These are phyloP conservation scores for Myrmophylax atrothorax DNA, from an alignment of 2,113 vertebrate genomes.

Conservation along the genomic window DNA sequence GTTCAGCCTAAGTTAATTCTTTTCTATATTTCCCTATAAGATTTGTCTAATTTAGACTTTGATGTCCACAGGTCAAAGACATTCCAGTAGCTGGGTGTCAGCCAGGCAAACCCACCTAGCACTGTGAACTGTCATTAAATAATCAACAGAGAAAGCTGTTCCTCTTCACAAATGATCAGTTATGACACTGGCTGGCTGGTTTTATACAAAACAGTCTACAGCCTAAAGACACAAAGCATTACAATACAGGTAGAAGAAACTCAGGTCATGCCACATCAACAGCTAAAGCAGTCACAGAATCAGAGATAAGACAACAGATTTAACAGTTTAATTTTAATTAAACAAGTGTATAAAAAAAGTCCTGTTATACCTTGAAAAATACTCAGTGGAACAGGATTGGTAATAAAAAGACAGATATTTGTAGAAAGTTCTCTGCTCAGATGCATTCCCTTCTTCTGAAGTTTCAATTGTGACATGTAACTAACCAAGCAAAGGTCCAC, in stretches of 20 bases:
- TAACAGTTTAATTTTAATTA: neutral
- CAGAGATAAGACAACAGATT: neutral
- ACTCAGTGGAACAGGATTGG: neutral
- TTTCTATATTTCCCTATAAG: fast-evolving
- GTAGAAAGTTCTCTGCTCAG: neutral
- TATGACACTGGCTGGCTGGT: neutral
- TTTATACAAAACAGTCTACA: neutral
- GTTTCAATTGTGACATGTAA: neutral
- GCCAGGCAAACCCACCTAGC: neutral
- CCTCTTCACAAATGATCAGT: slow-evolving; percentile 41
- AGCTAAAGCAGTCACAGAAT: neutral
- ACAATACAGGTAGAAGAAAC: neutral
- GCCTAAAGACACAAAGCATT: neutral
- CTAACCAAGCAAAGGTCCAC: neutral
- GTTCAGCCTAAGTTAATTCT: neutral
- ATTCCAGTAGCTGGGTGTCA: neutral
- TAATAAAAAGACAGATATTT: neutral
- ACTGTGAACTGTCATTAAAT: neutral
- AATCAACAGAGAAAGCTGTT: neutral
- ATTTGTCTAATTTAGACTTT: neutral
- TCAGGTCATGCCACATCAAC: neutral
- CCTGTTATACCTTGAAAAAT: neutral
- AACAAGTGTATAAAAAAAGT: neutral
- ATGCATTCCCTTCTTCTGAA: neutral
- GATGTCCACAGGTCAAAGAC: neutral